Base-by-base conservation (phyloP, 2,113 vertebrate species). In the Tachysurus fulvidraco region DNA sequence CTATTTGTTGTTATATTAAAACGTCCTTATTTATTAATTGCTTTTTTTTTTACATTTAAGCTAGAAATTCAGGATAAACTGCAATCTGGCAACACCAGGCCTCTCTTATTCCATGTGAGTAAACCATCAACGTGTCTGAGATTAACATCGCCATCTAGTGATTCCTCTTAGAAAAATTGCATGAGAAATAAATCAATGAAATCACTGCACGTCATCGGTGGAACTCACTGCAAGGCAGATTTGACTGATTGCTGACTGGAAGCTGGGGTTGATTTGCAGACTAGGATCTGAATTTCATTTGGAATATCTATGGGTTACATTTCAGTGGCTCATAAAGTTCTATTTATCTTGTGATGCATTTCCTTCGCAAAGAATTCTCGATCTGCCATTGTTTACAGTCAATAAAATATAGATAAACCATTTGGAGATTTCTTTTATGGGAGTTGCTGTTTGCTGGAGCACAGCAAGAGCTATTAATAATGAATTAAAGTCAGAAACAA, bases 111-210 rank as follows among this genome's bases (percentile, higher is more conserved):
- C 30, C 17, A 52, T 44, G 46, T 64, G 16, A 11, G n/a, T 19
- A 25, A 69, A 12, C 25, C 50, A 55, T n/a, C 65, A 50, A 36
- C 2, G 79, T 67, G 23, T 5, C 67, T 36, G 67, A 74, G n/a
- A 46, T 62, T 23, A 23, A 17, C 59, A 86, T 81, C 71, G 85
- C 85, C 85, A 86, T 74, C 85, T 86, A 82, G 54, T 62, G 85
- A 19, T 62, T 57, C 2, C 28, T 28, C 8, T 30, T 16, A 30
- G 8, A 84, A 36, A 62, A 46, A 52, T 14, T 14, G 23, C 73
- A 76, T 52, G 44, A 17, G 28, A 50, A 78, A 54, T 54, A 78
- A 78, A 77, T 54, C 13, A 54, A 62, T 17, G n/a, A 50, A 28
- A 25, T 36, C 54, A 46, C 71, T 16, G 36, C 41, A 57, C 30